Evolutionary conservation across 37 sponge, comb jelly and placozoan species (phyloP).

Genomic region (Spongilla lacustris): DNA sequence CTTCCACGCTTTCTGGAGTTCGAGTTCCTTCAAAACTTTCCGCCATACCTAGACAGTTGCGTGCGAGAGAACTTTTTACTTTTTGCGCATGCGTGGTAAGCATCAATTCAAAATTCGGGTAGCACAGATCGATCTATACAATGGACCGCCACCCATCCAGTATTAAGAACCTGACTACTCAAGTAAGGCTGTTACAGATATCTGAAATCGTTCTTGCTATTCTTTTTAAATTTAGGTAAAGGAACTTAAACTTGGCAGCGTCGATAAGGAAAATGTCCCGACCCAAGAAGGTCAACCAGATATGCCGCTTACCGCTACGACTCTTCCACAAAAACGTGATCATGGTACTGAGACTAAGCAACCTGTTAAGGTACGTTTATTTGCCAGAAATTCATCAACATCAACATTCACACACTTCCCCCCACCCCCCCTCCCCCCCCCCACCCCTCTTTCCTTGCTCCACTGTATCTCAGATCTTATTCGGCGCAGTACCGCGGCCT

Average conservation of each 20-base stretch:
- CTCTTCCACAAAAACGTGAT: not conserved
- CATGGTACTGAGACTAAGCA: not conserved
- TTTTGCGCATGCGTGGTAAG: conserved; percentile 22
- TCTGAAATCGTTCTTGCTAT: not conserved
- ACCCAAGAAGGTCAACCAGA: not conserved
- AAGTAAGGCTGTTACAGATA: conserved; percentile 15
- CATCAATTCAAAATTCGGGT: conserved; percentile 10
- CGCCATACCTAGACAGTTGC: conserved; percentile 1
- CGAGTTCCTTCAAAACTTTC: not conserved
- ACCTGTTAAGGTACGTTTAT: not conserved
- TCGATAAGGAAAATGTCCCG: conserved; percentile 26
- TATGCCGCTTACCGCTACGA: not conserved
- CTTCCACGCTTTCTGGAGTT: conserved; percentile 22
- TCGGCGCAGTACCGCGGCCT: not conserved
- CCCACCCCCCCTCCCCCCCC: not conserved
- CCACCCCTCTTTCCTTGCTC: too few relatives aligned
- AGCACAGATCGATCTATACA: too few relatives aligned
- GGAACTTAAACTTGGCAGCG: conserved; percentile 6
- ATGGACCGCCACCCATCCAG: not conserved
- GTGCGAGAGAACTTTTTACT: not conserved
- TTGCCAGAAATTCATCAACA: not conserved
- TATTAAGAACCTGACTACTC: conserved; percentile 15
- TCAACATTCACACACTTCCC: not conserved
- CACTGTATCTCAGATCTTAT: not conserved
- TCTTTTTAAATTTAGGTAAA: conserved; percentile 15